Evolutionary conservation across 2,888 invertebrate species (phyloP), one percentile per base, ranked within the genome.

Genomic region (Orchesellides sinensis): DNA sequence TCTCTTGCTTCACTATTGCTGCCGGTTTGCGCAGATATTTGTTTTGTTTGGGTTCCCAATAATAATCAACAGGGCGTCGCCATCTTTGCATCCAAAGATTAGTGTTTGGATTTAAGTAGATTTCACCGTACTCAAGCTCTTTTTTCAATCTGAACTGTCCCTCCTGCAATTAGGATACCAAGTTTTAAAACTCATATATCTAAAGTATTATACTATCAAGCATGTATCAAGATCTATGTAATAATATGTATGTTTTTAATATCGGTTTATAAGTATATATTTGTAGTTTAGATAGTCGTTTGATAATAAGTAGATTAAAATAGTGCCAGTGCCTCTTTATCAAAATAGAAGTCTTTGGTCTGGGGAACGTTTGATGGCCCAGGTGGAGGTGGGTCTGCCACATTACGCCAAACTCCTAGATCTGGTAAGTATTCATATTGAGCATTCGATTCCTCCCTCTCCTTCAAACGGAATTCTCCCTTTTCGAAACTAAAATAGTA

Each of bases 51-150:
- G 27, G 25, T 29, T 84, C 82, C 81, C 81, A 84, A 21, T 61
- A 82, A 52, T 54, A 84, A 25, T 84, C 84, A 0, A 47, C 21
- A 1, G 84, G 84, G 21, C 63, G 45, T 35, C 81, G 17, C 45
- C 81, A 66, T 54, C 63, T 72, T 21, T 82, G 81, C 49, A 73
- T 78, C 81, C 82, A 84, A 0, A 84, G 35, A 25, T 81, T 75
- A 0, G 81, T 78, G 21, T 82, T 74, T 2, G 59, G 61, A 14
- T 84, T 78, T 12, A 72, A n/a, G 12, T 4, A 14, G 10, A 82
- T 61, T 66, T 84, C 81, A 1, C 82, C 81, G 45, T 56, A 61
- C 19, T 68, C 63, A 5, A 84, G 17, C 21, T 73, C 68, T n/a
- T 32, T 63, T 56, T 82, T 84, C 10, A 49, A 17, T 1, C 61